Evolutionary conservation across 2,888 invertebrate genomes (phyloP), one percentile per base, ranked within the genome.

Genomic region (Autographa pulchrina): DNA sequence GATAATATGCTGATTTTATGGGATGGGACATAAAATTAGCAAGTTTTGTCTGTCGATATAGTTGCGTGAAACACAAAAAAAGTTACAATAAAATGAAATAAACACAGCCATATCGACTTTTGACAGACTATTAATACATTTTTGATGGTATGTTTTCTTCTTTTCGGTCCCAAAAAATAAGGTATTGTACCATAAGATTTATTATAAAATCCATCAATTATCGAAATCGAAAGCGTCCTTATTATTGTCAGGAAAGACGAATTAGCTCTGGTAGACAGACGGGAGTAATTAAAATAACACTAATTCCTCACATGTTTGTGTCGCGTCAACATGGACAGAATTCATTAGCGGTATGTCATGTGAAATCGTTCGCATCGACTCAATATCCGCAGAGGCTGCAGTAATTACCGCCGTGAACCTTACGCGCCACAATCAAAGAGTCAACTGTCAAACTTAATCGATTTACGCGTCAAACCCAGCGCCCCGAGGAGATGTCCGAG

Each of bases 371-470:
- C 72, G 72, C 75, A 83, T 81, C 87, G 82, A 84, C 81, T 77
- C 79, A 76, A 76, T 78, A 78, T 78, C 70, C 78, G 78, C 78
- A 70, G 72, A 73, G 79, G 78, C 81, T 81, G 74, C 77, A 85
- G 88, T 93, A 93, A 94, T 95, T 93, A 94, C 88, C 81, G 78
- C 83, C 86, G 84, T 85, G 88, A 85, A 89, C 90, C 89, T 89
- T 91, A 89, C 88, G 82, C 87, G 86, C 87, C 86, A 91, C 91
- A 93, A 91, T 92, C 90, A 86, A 83, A 90, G 87, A 88, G 90
- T 91, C 90, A 86, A 91, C 92, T 92, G 92, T 92, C 94, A 90
- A 92, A 93, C 88, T 88, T 92, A 94, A 95, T 94, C 94, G 93
- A 94, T 93, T 92, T 90, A 84, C 87, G 86, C 87, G 92, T 93